A percentile compares a stretch with the other conserved stretches of the same genome.
phyloP scores from a whole-genome alignment of 2,797 vertebrate species.

The Antrozous pallidus region DNA sequence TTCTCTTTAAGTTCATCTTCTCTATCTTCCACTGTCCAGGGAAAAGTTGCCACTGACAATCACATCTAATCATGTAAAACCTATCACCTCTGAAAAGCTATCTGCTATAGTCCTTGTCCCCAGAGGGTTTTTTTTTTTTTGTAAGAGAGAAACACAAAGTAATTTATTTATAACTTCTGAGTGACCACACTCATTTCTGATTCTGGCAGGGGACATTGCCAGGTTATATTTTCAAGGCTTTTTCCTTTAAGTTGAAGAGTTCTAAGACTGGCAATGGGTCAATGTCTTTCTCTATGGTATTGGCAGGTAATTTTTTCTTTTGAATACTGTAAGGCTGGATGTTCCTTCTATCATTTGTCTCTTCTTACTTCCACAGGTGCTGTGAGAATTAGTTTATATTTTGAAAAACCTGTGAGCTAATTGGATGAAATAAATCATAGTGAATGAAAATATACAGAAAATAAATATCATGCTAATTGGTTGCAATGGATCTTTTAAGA shows the following conservation, averaged over 20 bases:
- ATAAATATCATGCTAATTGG: conserved; percentile 60
- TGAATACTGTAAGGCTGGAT: not conserved
- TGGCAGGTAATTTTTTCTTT: not conserved
- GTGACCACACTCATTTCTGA: not conserved
- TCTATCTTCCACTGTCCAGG: conserved; percentile 69
- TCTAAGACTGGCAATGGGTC: not conserved
- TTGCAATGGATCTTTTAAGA: conserved; percentile 30
- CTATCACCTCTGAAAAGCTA: not conserved
- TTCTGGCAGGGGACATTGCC: not conserved
- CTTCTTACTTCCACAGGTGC: not conserved
- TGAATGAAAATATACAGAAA: conserved; percentile 48
- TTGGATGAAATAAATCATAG: conserved; percentile 45
- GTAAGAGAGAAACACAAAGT: conserved; percentile 25
- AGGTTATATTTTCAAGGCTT: conserved; percentile 34
- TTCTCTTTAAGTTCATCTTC: conserved; percentile 77
- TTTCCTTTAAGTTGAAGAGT: conserved; percentile 22
- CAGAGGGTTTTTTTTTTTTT: conserved; percentile 30
- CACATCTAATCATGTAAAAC: conserved; percentile 60
- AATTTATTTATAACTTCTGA: conserved; percentile 46
- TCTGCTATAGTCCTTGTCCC: not conserved
- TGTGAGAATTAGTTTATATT: conserved; percentile 41
- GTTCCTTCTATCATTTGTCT: not conserved
- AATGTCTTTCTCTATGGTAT: not conserved
- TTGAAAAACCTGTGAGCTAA: conserved; percentile 33
- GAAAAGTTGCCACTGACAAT: conserved; percentile 69